Base-by-base conservation (phyloP, 1,140 invertebrate genomes). In the Brachionus rubens region DNA sequence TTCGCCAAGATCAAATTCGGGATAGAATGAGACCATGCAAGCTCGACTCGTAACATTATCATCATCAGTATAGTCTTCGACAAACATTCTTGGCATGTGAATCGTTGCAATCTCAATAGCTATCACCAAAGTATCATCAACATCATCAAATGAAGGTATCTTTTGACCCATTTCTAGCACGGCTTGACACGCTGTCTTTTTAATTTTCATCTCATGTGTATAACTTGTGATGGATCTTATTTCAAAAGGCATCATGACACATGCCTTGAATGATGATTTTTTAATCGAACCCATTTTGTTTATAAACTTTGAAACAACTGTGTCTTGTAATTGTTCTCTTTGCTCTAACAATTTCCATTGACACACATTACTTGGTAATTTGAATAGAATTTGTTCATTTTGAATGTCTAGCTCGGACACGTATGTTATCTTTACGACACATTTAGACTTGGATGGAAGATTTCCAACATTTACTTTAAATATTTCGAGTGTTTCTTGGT, bases 361-460 rank as follows among this genome's bases (percentile, higher is more conserved):
- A n/a, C 83, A 82, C 26, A 85, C 80, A 77, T 77, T 81, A 7
- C 81, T 81, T 5, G 86, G 86, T 9, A 87, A 72, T 36, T 78
- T 78, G 77, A 87, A 86, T 40, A 79, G 80, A 48, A 87, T 82
- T 9, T 81, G 78, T 59, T 83, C 83, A 28, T 80, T 81, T 24
- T 85, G 83, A 21, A 86, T 82, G 70, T 84, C 82, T 24, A 87
- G 79, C 77, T 87, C 86, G 2, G 84, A 80, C 6, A 86, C 82
- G 68, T 87, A 87, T 4, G 84, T 87, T 54, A 87, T 85, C 72
- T 85, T 85, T 21, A 87, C 84, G 5, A 86, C 76, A n/a, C 83
- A 86, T 19, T 78, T 77, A n/a, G 80, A 79, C 1, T 80, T 78
- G 0, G 86, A 79, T 14, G 85, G 85, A 5, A 87, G 77, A 72